phyloP scores from a whole-genome alignment of 2,113 vertebrate genomes.

The Probosciger aterrimus region DNA sequence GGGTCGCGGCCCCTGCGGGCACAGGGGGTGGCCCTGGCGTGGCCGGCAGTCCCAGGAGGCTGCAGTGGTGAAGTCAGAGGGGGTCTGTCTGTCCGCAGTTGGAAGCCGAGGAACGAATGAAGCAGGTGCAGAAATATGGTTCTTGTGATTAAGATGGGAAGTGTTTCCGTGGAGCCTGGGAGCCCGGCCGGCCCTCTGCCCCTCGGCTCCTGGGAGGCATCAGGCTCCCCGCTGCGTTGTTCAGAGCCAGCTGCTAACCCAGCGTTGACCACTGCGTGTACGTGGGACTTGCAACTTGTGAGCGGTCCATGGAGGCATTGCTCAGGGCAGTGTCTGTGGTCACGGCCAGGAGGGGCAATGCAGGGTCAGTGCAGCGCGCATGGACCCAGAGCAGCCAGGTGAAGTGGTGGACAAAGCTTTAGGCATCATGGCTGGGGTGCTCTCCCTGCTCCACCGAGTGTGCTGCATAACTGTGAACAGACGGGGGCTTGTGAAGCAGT shows the following conservation, averaged over 20 bases:
- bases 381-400: rapidly evolving
- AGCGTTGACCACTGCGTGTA: rapidly evolving
- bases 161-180: not conserved
- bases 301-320: not conserved
- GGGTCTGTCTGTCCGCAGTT: not conserved
- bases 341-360: not conserved
- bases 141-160: not conserved
- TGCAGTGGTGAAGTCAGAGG: not conserved
- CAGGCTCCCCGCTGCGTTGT: not conserved
- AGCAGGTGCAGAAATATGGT: not conserved
- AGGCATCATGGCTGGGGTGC: not conserved
- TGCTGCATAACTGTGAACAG: not conserved
- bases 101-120: not conserved
- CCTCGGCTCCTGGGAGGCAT: not conserved
- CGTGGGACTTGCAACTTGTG: not conserved
- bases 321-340: rapidly evolving
- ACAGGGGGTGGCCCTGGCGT: rapidly evolving
- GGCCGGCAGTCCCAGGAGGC: not conserved
- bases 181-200: not conserved
- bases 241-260: not conserved
- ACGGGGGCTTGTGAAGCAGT: rapidly evolving
- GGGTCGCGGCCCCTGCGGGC: too few relatives aligned
- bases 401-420: not conserved
- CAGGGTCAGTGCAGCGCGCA: not conserved
- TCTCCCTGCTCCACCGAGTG: not conserved